A percentile compares a stretch with the other conserved stretches of the same genome.
phyloP scores from a whole-genome alignment of 2,113 vertebrate genomes.

The Paedocypris sp. region DNA sequence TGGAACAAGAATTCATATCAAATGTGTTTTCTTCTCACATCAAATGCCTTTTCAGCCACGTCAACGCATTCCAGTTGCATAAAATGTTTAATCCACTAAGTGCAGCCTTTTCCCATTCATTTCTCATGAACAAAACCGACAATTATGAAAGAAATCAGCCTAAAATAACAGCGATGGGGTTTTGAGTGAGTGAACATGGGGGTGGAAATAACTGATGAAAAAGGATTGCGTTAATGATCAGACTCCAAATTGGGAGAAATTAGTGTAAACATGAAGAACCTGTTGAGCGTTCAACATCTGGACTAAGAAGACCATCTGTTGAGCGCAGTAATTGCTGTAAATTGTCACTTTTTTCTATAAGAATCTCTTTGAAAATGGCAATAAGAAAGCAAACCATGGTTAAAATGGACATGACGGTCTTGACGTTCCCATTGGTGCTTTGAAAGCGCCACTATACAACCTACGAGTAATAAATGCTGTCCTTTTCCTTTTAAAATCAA shows the following conservation, averaged over 20 bases:
- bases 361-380: background rate
- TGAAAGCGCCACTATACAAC: background rate
- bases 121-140: too few species aligned
- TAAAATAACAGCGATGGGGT: too few species aligned
- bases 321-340: too few species aligned
- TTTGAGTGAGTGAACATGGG: background rate
- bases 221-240: conserved; percentile 15
- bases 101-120: too few species aligned
- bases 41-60: too few species aligned
- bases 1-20: too few species aligned
- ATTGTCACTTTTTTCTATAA: background rate
- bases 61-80: too few species aligned
- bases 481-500: background rate
- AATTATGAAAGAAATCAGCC: too few species aligned
- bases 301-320: conserved; percentile 18
- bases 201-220: background rate
- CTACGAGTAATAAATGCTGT: background rate
- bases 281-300: conserved; percentile 5
- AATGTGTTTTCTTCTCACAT: too few species aligned
- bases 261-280: conserved; percentile 9
- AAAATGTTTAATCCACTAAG: too few species aligned
- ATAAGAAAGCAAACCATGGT: background rate
- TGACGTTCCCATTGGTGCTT: background rate
- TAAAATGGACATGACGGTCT: background rate
- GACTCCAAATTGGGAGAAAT: conserved; percentile 20